Conservation (phyloP, 2,888 invertebrate species). For the Dryadula phaetusa region DNA sequence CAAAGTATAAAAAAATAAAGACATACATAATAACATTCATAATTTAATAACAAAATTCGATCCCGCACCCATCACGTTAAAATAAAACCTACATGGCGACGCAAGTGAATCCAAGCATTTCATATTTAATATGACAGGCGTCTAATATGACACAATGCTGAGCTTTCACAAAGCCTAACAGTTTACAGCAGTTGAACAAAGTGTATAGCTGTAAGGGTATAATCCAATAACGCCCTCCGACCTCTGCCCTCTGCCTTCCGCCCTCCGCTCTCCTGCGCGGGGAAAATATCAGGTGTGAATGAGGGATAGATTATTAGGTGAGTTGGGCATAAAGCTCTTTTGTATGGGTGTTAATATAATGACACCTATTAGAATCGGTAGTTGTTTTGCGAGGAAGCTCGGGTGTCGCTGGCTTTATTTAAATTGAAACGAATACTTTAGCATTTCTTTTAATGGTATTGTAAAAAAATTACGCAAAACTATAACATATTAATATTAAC, state of each 20-base stretch:
- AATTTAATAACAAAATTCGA: no score
- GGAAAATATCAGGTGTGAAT: conserved; percentile 39
- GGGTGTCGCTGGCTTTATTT: no score
- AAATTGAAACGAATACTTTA: no score
- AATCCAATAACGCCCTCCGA: conserved; percentile 54
- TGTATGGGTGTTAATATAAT: conserved; percentile 13
- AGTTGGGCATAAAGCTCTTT: conserved; percentile 1
- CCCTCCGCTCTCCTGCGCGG: conserved; percentile 11
- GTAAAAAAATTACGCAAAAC: no score
- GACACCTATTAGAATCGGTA: background rate
- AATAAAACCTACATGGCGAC: background rate
- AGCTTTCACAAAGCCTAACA: conserved; percentile 15
- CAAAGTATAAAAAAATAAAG: no score
- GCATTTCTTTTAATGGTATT: no score
- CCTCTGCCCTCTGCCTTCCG: conserved; percentile 45
- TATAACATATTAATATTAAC: no score
- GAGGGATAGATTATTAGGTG: conserved; percentile 34
- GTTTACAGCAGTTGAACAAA: conserved; percentile 44
- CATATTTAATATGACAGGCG: conserved; percentile 24
- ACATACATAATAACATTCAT: no score
- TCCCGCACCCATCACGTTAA: no score
- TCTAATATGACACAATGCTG: conserved; percentile 15
- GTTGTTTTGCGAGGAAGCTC: background rate
- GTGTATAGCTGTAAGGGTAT: conserved; percentile 41
- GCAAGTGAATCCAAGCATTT: background rate